Base-by-base conservation (phyloP, 2,797 vertebrate genomes). In the Falco concolor region DNA sequence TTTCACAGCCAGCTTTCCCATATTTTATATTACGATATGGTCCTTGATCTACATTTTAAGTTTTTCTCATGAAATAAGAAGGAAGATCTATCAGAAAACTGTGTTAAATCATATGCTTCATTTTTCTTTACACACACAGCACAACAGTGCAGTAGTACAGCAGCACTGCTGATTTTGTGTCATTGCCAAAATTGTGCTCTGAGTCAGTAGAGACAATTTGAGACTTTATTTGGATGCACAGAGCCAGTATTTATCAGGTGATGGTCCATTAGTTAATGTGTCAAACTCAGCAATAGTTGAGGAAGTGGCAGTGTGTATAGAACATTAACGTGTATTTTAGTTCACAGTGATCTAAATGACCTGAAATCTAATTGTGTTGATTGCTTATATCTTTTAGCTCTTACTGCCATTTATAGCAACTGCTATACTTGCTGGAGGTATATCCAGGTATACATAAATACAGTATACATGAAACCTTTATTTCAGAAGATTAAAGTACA, bases 211-310 rank as follows among this genome's bases (percentile, higher is more conserved):
- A 89, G n/a, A 38, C 49, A 25, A 25, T 47, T 12, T 59, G 45
- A 50, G 63, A 38, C 70, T 70, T 77, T n/a, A 52, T 70, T 92
- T 11, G 2, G 30, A 38, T 4, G 1, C 40, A 50, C 81, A 21
- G 42, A 38, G 30, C 77, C 53, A 50, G 77, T 87, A 12, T 93
- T 84, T 93, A 32, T 79, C 88, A 89, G 84, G 78, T 85, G 83
- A 28, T 69, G 81, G 81, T 76, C 94, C 84, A 82, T 95, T 95
- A 88, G 93, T 91, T 93, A 90, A 94, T 90, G 89, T 84, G 90
- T 74, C 88, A 74, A 87, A 95, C 81, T 96, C 94, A 95, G 94
- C 94, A 90, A 11, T 84, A 69, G 79, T 87, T 38, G 77, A 88
- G 77, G 85, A 95, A 78, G 85, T 60, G 85, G 54, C 79, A 83